Evolutionary conservation across 92 coral and sea anemone genomes (phyloP).

Genomic region (Metridium senile): DNA sequence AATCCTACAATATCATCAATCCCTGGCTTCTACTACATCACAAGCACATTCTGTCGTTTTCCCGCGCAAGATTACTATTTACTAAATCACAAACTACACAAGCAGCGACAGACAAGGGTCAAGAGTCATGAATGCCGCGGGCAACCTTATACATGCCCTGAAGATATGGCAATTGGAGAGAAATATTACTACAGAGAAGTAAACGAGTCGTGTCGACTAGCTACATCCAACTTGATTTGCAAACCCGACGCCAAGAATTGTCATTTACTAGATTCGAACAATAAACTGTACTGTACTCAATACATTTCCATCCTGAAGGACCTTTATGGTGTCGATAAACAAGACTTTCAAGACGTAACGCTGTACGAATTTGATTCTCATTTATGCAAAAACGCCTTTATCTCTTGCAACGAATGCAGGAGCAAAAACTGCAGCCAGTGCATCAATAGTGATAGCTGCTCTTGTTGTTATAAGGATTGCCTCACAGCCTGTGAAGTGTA

Average conservation of each 20-base stretch:
- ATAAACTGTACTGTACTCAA: conserved; percentile 59
- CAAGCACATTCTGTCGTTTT: conserved; percentile 52
- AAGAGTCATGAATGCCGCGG: conserved; percentile 37
- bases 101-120: conserved; percentile 61
- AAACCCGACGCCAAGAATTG: conserved; percentile 26
- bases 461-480: conserved; percentile 75
- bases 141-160: conserved; percentile 45
- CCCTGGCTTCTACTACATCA: conserved; percentile 53
- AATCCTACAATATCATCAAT: conserved; percentile 33
- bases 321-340: conserved; percentile 35
- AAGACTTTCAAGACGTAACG: conserved; percentile 50
- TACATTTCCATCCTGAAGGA: conserved; percentile 49
- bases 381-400: conserved; percentile 44
- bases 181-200: conserved; percentile 60
- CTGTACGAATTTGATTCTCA: conserved; percentile 41
- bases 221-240: conserved; percentile 46
- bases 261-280: conserved; percentile 25
- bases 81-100: conserved; percentile 44
- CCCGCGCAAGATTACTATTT: conserved; percentile 69
- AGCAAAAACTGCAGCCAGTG: conserved; percentile 41
- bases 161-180: conserved; percentile 54
- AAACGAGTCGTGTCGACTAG: conserved; percentile 63
- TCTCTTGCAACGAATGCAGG: conserved; percentile 53
- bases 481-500: conserved; percentile 35
- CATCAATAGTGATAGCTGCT: conserved; percentile 37